These are phyloP conservation scores for Cephus spinipes DNA, from an alignment of 2,888 invertebrate species.

Conservation along the genomic window DNA sequence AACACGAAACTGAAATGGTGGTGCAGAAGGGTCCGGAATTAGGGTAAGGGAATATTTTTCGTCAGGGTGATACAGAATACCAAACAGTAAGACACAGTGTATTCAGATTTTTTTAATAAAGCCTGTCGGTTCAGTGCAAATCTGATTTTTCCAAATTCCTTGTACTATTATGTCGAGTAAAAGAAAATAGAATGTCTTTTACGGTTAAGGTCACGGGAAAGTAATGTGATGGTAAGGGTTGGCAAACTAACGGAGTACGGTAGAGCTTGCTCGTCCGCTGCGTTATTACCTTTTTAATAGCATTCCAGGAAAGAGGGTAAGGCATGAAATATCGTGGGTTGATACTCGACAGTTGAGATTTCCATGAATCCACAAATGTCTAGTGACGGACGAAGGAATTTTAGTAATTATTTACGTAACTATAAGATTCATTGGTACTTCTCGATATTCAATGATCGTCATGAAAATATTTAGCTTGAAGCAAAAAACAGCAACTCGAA, in stretches of 20 bases:
- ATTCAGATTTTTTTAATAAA: not conserved
- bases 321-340: not conserved
- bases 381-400: slow-evolving; percentile 19
- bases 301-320: slow-evolving; percentile 16
- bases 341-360: not conserved
- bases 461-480: not conserved
- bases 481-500: not conserved
- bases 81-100: not conserved
- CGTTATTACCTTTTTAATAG: slow-evolving; percentile 24
- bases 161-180: not conserved
- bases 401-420: not conserved
- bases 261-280: slow-evolving; percentile 11
- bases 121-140: not conserved
- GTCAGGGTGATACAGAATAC: not conserved
- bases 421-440: not conserved
- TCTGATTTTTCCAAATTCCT: not conserved
- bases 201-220: not conserved
- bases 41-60: not conserved
- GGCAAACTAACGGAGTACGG: slow-evolving; percentile 4
- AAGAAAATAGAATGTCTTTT: not conserved
- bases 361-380: slow-evolving; percentile 11
- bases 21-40: not conserved
- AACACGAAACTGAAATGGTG: not conserved
- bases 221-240: slow-evolving; percentile 1
- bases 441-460: not conserved